Base-by-base conservation (phyloP, 2,113 vertebrate genomes). In the Chionomys nivalis region DNA sequence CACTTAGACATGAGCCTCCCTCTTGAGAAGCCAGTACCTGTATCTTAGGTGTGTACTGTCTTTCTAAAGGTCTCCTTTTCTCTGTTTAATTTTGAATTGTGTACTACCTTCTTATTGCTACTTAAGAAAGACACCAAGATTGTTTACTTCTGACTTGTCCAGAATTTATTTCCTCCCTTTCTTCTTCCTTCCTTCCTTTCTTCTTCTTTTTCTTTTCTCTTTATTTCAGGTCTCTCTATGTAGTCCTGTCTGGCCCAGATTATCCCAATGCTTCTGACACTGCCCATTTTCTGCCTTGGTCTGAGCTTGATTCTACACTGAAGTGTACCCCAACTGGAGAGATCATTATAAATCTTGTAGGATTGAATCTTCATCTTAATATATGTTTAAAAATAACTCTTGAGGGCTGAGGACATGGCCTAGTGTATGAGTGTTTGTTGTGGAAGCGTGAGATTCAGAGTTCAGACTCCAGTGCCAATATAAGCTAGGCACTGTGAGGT, bases 281-380 rank as follows among this genome's bases (percentile, higher is more conserved):
- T 42, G 61, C 28, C 23, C 47, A 85, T 77, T 79, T 63, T 39
- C 92, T 92, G 2, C 26, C 44, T 89, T 92, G 76, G 23, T 75
- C 44, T 28, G 73, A 78, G 21, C 66, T 10, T 76, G 78, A 87
- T 87, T 92, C 14, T 7, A 82, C 79, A 82, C 21, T 82, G 79
- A 10, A 65, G n/a, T 85, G 17, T 88, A 76, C 47, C 63, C 89
- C 17, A 87, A 72, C 42, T 85, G 76, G 65, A 75, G n/a, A 11
- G 5, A 5, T 90, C 24, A 36, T 65, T 91, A 70, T 76, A 86
- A 87, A 93, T 70, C 21, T 91, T 79, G 66, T 36, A 73, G 3
- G 86, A 95, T 11, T n/a, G 79, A 31, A 8, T 72, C 81, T 10
- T 89, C 92, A 96, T 87, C 14, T 39, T 36, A 89, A 91, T 47